phyloP scores from a whole-genome alignment of 1,140 invertebrate genomes.

The Maconellicoccus hirsutus region DNA sequence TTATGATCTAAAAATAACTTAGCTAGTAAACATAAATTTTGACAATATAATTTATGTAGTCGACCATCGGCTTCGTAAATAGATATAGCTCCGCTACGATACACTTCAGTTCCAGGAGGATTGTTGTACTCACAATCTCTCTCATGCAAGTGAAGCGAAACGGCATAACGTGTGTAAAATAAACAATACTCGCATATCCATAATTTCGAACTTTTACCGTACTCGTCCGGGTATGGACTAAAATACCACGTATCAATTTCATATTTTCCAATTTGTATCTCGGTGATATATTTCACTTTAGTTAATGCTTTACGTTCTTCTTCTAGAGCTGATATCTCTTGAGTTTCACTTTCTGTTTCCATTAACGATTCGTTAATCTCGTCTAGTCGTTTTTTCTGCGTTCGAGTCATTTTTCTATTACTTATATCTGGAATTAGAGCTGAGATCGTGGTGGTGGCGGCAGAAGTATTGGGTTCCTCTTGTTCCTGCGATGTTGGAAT shows the following conservation, averaged over 20 bases:
- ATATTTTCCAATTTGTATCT: conserved; percentile 76
- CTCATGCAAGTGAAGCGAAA: conserved; percentile 74
- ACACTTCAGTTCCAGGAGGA: conserved; percentile 86
- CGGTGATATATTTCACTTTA: conserved; percentile 97
- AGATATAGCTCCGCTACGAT: conserved; percentile 76
- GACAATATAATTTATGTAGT: conserved; percentile 88
- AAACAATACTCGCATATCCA: conserved; percentile 97
- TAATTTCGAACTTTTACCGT: conserved; percentile 83
- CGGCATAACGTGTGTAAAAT: conserved; percentile 91
- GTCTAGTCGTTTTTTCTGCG: conserved; percentile 95
- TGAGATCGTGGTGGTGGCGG: conserved; percentile 30
- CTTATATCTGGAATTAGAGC: conserved; percentile 57
- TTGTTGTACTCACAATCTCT: conserved; percentile 72
- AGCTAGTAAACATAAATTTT: conserved; percentile 87
- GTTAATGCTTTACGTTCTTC: conserved; percentile 97
- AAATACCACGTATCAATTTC: conserved; percentile 99
- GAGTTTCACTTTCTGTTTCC: conserved; percentile 34
- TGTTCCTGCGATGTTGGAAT: conserved; percentile 4
- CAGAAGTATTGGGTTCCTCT: not conserved
- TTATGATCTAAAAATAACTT: conserved; percentile 96
- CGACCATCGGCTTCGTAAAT: conserved; percentile 86
- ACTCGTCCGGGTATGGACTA: conserved; percentile 95
- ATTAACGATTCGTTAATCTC: conserved; percentile 98
- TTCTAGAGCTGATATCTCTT: conserved; percentile 82
- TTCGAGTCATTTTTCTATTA: conserved; percentile 88